Conservation (phyloP, 2,797 vertebrate genomes). For the Enteromius argenteus region DNA sequence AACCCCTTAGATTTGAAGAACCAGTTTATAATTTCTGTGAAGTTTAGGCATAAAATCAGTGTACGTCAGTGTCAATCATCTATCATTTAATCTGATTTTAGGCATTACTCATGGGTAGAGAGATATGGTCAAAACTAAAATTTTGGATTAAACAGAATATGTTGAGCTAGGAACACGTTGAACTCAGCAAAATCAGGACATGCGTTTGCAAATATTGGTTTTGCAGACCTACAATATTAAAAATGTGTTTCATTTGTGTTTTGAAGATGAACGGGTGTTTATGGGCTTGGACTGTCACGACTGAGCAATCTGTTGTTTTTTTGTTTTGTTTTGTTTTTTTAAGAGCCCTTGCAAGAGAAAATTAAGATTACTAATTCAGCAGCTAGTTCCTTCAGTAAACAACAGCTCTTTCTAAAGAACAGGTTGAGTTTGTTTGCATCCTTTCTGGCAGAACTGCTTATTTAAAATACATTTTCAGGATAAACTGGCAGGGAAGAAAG, state of each 20-base stretch:
- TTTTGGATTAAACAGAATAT: no score
- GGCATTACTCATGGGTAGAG: no score
- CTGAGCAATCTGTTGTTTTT: neutral
- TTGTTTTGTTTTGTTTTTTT: no score
- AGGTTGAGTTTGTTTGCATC: slow-evolving; percentile 4
- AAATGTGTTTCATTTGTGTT: neutral
- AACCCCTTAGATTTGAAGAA: no score
- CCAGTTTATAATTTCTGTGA: no score
- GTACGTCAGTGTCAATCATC: no score
- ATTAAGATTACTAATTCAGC: neutral
- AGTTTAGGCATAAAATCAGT: no score
- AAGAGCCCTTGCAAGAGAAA: neutral
- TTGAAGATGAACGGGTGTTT: neutral
- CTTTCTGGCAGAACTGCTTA: neutral
- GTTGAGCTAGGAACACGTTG: no score
- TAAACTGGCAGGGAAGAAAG: neutral
- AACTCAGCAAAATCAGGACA: no score
- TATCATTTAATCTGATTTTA: no score
- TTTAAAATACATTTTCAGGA: neutral
- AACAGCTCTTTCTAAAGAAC: slow-evolving; percentile 6
- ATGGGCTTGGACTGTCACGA: neutral
- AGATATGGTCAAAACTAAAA: no score
- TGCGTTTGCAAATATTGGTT: no score
- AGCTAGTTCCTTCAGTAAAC: neutral
- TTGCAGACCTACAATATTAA: neutral